A percentile compares a stretch with the other conserved stretches of the same genome.
Evolutionary conservation across 2,797 vertebrate species (phyloP).

Genomic region (Ctenosaura bakeri): DNA sequence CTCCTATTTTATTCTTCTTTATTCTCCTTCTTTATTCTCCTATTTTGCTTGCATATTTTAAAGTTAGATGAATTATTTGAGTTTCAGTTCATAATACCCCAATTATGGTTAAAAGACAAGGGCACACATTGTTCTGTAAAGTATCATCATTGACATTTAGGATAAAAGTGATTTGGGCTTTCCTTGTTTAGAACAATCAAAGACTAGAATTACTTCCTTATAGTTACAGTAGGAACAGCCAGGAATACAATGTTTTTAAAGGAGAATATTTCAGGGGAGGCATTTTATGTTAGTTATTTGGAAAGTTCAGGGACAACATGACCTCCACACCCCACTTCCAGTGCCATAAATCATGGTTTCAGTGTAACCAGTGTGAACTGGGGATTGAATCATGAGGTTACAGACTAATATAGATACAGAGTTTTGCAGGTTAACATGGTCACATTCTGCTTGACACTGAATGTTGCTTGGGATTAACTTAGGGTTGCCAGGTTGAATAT

Average conservation of each 20-base stretch:
- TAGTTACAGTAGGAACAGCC: background rate
- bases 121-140: conserved; percentile 19
- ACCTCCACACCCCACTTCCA: background rate
- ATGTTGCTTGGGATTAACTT: background rate
- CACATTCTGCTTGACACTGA: background rate
- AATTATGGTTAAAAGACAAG: background rate
- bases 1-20: background rate
- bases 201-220: background rate
- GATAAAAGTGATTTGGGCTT: conserved; percentile 19
- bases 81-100: conserved; percentile 24
- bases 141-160: conserved; percentile 11
- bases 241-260: background rate
- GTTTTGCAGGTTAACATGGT: background rate
- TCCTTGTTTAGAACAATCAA: conserved; percentile 1
- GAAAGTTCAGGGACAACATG: background rate
- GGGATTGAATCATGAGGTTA: background rate
- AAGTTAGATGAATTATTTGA: background rate
- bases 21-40: background rate
- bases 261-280: background rate
- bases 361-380: background rate
- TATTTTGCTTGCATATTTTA: conserved; percentile 35
- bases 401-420: background rate
- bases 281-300: background rate
- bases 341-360: background rate
- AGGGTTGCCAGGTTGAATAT: too few relatives aligned